Percentiles rank a stretch among this genome's conserved stretches.
Evolutionary conservation across 2,888 invertebrate species (phyloP).

Genomic region (Hydrotaea cyrtoneurina): DNA sequence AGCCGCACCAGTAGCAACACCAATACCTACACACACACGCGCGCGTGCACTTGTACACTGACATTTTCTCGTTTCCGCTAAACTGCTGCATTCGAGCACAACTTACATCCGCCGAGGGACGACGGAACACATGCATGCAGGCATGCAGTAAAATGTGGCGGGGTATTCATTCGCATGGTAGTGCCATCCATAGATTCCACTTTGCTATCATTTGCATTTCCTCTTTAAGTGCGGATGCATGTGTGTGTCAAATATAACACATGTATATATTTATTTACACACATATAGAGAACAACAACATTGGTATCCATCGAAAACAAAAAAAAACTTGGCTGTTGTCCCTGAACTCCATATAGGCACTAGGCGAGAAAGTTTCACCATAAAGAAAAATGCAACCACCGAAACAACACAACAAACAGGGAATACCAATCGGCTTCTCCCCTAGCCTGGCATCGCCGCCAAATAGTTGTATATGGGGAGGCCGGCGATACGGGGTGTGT

Average conservation of each 20-base stretch:
- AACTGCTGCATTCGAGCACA: constrained; percentile 14
- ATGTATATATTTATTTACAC: neutral
- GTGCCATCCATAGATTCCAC: neutral
- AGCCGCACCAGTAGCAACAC: neutral
- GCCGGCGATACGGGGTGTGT: too few relatives aligned
- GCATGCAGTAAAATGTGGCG: constrained; percentile 20
- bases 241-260: neutral
- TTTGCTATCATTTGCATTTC: constrained; percentile 17
- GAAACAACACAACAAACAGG: neutral
- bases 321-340: constrained; percentile 16
- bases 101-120: neutral
- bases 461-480: too few relatives aligned
- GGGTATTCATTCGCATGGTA: neutral
- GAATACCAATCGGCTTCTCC: neutral
- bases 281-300: too few relatives aligned
- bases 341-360: constrained; percentile 35
- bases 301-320: neutral
- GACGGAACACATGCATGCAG: neutral
- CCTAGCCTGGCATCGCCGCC: too few relatives aligned
- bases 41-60: too few relatives aligned
- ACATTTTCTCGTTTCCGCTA: constrained; percentile 3
- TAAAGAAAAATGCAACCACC: neutral
- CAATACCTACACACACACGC: neutral
- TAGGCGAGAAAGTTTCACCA: neutral
- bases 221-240: constrained; percentile 15